phyloP scores from a whole-genome alignment of 2,113 vertebrate genomes.

The Microtus montanus region DNA sequence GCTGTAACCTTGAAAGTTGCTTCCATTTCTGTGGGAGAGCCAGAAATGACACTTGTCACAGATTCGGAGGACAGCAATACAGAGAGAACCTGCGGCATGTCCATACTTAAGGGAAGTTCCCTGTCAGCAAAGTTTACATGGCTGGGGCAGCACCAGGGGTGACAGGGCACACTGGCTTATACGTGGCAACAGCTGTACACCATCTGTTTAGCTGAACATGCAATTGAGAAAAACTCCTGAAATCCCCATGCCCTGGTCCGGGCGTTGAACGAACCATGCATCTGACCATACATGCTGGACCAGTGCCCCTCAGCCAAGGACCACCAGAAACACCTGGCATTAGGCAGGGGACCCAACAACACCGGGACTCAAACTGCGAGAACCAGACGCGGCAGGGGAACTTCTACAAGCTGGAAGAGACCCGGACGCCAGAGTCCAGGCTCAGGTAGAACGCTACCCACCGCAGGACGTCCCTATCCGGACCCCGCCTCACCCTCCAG shows the following conservation, averaged over 20 bases:
- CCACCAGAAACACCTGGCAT: neutral
- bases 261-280: neutral
- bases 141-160: neutral
- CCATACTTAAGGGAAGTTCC: fast-evolving
- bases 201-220: neutral
- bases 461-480: neutral
- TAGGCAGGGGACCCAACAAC: neutral
- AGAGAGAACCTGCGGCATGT: fast-evolving
- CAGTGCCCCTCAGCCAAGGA: neutral
- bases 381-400: neutral
- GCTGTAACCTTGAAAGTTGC: slow-evolving; percentile 94
- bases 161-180: neutral
- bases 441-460: neutral
- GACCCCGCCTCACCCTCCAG: slow-evolving; percentile 89
- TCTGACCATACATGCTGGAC: fast-evolving
- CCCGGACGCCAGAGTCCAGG: neutral
- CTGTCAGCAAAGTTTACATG: neutral
- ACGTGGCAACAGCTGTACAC: neutral
- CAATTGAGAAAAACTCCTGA: neutral
- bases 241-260: neutral
- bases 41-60: neutral
- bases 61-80: neutral
- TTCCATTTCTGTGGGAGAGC: slow-evolving; percentile 92
- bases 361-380: neutral
- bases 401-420: neutral